Evolutionary conservation across 2,113 vertebrate genomes (phyloP).

Genomic region (Pithys albifrons): DNA sequence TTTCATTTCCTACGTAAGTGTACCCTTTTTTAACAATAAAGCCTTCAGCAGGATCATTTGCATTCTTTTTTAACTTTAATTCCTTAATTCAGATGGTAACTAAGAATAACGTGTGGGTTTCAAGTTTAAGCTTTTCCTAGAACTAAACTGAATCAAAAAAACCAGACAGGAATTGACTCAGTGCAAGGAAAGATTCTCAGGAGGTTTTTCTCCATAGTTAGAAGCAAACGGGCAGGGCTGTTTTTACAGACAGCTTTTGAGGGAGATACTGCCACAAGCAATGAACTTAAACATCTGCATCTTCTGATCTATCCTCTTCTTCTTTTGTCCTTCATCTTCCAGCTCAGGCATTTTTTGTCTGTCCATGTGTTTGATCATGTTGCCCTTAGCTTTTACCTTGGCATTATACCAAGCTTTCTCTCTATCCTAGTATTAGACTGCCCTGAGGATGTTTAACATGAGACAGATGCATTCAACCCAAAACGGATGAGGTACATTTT

Average conservation of each 20-base stretch:
- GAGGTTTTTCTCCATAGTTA: neutral
- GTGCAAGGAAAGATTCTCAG: neutral
- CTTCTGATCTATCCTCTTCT: slow-evolving; percentile 1
- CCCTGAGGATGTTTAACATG: neutral
- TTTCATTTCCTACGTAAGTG: neutral
- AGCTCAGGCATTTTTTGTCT: neutral
- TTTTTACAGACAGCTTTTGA: neutral
- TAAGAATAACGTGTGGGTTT: neutral
- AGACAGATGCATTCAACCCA: neutral
- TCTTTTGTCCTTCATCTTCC: slow-evolving; percentile 30
- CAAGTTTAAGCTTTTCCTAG: neutral
- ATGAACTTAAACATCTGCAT: neutral
- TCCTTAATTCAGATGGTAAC: neutral
- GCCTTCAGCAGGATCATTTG: neutral
- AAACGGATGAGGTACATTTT: neutral
- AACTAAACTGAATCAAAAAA: neutral
- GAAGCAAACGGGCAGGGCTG: neutral
- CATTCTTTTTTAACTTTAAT: neutral
- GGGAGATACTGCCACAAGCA: neutral
- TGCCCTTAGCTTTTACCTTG: slow-evolving; percentile 7
- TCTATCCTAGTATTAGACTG: neutral
- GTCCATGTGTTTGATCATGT: neutral
- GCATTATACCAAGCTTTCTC: neutral
- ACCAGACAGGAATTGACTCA: neutral
- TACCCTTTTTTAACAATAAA: neutral